These are phyloP conservation scores for Pterophyllum scalare DNA, from an alignment of 2,113 vertebrate species.

Conservation along the genomic window DNA sequence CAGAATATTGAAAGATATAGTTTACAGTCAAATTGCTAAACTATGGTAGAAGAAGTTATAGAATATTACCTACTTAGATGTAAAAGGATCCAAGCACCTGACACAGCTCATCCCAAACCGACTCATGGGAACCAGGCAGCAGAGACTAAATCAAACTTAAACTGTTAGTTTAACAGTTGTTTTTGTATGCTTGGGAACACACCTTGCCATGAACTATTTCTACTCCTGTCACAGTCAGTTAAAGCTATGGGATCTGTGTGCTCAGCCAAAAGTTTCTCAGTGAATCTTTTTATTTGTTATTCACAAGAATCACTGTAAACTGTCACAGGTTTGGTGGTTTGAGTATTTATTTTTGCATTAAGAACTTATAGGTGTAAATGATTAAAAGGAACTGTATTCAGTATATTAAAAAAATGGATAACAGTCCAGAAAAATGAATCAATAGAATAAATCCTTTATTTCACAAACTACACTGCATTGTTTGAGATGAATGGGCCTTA, in stretches of 20 bases:
- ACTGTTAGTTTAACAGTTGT: background rate
- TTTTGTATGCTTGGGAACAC: background rate
- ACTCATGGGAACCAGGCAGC: background rate
- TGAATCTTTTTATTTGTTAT: too few relatives aligned
- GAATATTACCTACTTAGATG: too few relatives aligned
- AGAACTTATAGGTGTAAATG: too few relatives aligned
- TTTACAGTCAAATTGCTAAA: background rate
- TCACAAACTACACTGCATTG: too few relatives aligned
- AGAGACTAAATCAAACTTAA: background rate
- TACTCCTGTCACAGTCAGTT: background rate
- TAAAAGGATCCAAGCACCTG: background rate
- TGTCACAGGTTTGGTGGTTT: too few relatives aligned
- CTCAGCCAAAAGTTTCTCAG: background rate
- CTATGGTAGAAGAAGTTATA: background rate
- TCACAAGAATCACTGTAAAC: too few relatives aligned
- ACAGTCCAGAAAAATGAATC: too few relatives aligned
- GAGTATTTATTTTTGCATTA: too few relatives aligned
- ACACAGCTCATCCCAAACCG: background rate
- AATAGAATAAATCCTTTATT: too few relatives aligned
- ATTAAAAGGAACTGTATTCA: too few relatives aligned
- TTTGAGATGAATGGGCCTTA: too few relatives aligned
- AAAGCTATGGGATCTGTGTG: background rate
- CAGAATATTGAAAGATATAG: background rate
- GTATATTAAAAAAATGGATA: too few relatives aligned
- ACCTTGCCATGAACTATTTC: background rate